Conservation (phyloP, 2,888 invertebrate genomes). For the Lomographa bimaculata region DNA sequence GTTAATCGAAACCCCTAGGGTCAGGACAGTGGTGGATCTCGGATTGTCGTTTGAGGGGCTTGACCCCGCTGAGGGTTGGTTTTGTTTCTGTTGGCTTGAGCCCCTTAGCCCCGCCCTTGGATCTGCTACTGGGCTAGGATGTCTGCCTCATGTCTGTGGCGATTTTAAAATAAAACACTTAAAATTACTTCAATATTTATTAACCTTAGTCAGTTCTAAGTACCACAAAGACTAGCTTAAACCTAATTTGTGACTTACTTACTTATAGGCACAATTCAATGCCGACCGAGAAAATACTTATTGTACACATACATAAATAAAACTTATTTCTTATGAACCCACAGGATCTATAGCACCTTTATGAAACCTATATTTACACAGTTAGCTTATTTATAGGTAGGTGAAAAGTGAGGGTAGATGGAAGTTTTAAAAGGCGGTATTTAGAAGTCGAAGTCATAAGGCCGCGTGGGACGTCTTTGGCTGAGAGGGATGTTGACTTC, state of each 20-base stretch:
- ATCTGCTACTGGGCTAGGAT: too few relatives aligned
- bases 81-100: too few relatives aligned
- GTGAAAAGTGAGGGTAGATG: slow-evolving; percentile 20
- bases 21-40: too few relatives aligned
- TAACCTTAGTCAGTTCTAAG: slow-evolving; percentile 49
- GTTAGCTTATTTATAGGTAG: slow-evolving; percentile 20
- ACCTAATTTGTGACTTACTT: slow-evolving; percentile 79
- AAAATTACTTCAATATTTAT: slow-evolving; percentile 50
- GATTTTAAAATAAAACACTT: slow-evolving; percentile 28
- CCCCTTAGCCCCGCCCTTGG: too few relatives aligned
- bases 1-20: too few relatives aligned
- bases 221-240: slow-evolving; percentile 78
- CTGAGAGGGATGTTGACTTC: slow-evolving; percentile 94
- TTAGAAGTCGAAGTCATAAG: slow-evolving; percentile 75
- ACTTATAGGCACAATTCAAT: slow-evolving; percentile 21
- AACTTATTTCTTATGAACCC: slow-evolving; percentile 38
- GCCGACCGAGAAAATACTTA: slow-evolving; percentile 50
- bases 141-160: too few relatives aligned
- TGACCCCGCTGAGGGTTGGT: too few relatives aligned
- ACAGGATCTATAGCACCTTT: slow-evolving; percentile 27
- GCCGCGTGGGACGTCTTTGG: slow-evolving; percentile 88
- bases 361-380: slow-evolving; percentile 23
- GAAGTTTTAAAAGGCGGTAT: not conserved
- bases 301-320: slow-evolving; percentile 73
- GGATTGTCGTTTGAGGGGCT: too few relatives aligned